These are phyloP conservation scores for Agriopis aurantiaria DNA, from an alignment of 2,888 invertebrate genomes.

Conservation along the genomic window DNA sequence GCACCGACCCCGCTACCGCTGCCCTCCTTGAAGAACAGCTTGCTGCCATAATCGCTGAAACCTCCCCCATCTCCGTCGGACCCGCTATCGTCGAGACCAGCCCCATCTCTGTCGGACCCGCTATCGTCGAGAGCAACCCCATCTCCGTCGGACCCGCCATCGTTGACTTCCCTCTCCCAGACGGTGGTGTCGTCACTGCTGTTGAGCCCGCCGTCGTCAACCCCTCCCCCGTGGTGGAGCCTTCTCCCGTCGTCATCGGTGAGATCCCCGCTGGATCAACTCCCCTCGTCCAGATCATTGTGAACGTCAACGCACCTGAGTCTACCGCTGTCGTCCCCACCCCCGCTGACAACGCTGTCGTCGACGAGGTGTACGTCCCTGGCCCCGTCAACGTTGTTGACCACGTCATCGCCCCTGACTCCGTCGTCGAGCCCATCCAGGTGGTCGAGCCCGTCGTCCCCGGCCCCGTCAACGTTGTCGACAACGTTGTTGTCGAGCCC, in stretches of 20 bases:
- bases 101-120: slow-evolving; percentile 41
- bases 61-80: slow-evolving; percentile 43
- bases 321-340: slow-evolving; percentile 38
- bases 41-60: slow-evolving; percentile 49
- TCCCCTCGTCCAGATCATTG: slow-evolving; percentile 47
- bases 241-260: slow-evolving; percentile 39
- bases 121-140: slow-evolving; percentile 48
- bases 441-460: slow-evolving; percentile 40
- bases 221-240: slow-evolving; percentile 35
- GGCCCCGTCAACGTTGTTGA: slow-evolving; percentile 44
- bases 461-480: slow-evolving; percentile 30
- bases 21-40: slow-evolving; percentile 59
- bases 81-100: slow-evolving; percentile 35
- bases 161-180: slow-evolving; percentile 36
- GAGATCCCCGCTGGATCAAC: slow-evolving; percentile 32
- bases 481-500: slow-evolving; percentile 26
- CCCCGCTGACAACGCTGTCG: slow-evolving; percentile 42
- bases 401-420: slow-evolving; percentile 36
- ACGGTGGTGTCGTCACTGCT: slow-evolving; percentile 38
- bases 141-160: slow-evolving; percentile 37
- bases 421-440: slow-evolving; percentile 38
- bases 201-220: slow-evolving; percentile 24
- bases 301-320: slow-evolving; percentile 39
- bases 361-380: slow-evolving; percentile 38
- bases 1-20: slow-evolving; percentile 66